Evolutionary conservation across 2,888 invertebrate species (phyloP), one percentile per base, ranked within the genome.

Genomic region (Cantharis rufa): DNA sequence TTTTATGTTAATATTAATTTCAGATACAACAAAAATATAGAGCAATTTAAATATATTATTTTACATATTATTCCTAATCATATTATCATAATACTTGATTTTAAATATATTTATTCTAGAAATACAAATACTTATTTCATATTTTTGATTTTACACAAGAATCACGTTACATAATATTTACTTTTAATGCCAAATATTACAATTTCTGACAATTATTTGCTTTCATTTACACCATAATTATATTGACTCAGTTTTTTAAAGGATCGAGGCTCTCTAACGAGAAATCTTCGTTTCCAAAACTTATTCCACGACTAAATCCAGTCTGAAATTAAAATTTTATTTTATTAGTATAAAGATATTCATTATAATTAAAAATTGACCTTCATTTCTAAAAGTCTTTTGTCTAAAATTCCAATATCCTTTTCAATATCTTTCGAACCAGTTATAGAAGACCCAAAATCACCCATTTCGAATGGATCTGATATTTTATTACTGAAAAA

Each of bases 191-290:
- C 24, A 66, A 18, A 66, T 66, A 66, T 24, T 21, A 66, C 24
- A 66, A n/a, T 66, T 48, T 48, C n/a, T 74, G 62, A 71, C 24
- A 63, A 72, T 69, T 72, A 13, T 64, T 71, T 78, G 62, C 28
- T 72, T 32, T 72, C 69, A 72, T 32, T 61, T 62, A 66, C 32
- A 27, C n/a, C 48, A 63, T 32, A 69, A 74, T 75, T 15, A 71
- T 24, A 74, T 62, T 69, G 15, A 62, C 10, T 90, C 88, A 92
- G 88, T 92, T 92, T 87, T 96, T 96, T 84, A 98, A 90, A 78
- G 98, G 98, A 91, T 98, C 98, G 88, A 98, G 91, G 89, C 96
- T 96, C 87, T 97, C 97, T 89, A 98, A 90, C 82, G 96, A 95
- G 90, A 98, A 98, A 90, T 98, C 97, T 88, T 97, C 97, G 86